phyloP scores from a whole-genome alignment of 2,797 vertebrate species.

The Acipenser ruthenus region DNA sequence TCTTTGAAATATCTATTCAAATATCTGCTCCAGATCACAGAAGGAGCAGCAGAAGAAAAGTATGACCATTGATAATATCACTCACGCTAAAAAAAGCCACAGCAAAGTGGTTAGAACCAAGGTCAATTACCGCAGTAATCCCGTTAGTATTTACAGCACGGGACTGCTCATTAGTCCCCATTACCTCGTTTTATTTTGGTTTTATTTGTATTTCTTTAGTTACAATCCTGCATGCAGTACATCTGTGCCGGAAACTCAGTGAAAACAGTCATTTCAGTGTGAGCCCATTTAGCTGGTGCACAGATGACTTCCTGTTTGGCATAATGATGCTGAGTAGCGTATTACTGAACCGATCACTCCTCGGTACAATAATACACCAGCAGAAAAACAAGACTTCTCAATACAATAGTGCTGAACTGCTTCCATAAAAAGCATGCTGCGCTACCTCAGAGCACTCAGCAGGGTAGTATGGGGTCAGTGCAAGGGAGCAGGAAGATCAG shows the following conservation, averaged over 20 bases:
- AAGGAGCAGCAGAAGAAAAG: too few relatives aligned
- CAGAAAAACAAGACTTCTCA: background rate
- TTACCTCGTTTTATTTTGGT: conserved; percentile 17
- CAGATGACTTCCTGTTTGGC: background rate
- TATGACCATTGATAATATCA: too few relatives aligned
- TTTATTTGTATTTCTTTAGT: conserved; percentile 26
- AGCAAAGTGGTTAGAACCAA: too few relatives aligned
- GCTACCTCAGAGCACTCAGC: background rate
- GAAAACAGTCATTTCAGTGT: background rate
- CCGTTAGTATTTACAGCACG: too few relatives aligned
- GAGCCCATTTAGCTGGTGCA: background rate
- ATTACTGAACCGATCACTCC: background rate
- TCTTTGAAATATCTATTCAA: too few relatives aligned
- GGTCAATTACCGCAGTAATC: too few relatives aligned
- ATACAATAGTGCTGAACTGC: background rate
- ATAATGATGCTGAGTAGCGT: background rate
- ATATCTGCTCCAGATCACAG: too few relatives aligned
- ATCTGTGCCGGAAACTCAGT: too few relatives aligned
- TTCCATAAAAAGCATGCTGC: background rate
- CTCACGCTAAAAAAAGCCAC: too few relatives aligned
- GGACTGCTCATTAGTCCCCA: too few relatives aligned
- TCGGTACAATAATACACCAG: background rate
- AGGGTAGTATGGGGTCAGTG: background rate
- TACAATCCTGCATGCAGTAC: too few relatives aligned
- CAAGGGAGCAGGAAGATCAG: background rate